Evolutionary conservation across 2,113 vertebrate genomes (phyloP).

Genomic region (Pungitius pungitius): DNA sequence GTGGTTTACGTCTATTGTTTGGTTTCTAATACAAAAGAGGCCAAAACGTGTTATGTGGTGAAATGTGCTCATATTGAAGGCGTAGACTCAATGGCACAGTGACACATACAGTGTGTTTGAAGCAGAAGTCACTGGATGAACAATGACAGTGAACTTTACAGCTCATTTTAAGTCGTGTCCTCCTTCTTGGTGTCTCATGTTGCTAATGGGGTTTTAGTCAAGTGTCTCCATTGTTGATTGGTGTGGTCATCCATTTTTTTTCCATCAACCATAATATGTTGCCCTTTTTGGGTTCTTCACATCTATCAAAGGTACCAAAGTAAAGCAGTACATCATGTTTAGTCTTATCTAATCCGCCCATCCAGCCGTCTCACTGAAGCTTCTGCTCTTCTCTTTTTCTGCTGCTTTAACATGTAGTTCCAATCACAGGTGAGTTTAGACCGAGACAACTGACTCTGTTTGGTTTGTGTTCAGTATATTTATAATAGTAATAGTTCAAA

Average conservation of each 20-base stretch:
- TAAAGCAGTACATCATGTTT: slow-evolving; percentile 1
- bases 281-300: neutral
- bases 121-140: neutral
- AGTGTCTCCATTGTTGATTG: slow-evolving; percentile 3
- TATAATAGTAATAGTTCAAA: neutral
- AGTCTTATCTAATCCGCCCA: slow-evolving; percentile 15
- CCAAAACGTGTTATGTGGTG: neutral
- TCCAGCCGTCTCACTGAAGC: slow-evolving; percentile 35
- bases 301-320: neutral
- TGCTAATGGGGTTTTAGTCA: neutral
- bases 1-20: neutral
- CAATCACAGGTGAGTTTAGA: slow-evolving; percentile 93
- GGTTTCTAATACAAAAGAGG: neutral
- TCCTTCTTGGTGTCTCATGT: neutral
- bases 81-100: too few species aligned
- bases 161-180: neutral
- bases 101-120: neutral
- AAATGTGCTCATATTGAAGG: neutral
- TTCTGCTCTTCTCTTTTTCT: slow-evolving; percentile 71
- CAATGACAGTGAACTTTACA: neutral
- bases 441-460: neutral
- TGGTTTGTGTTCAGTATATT: neutral
- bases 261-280: slow-evolving; percentile 7
- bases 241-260: slow-evolving; percentile 3
- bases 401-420: slow-evolving; percentile 90